Evolutionary conservation across 2,797 vertebrate species (phyloP), one percentile per base, ranked within the genome.

Genomic region (Diplodus sargus): DNA sequence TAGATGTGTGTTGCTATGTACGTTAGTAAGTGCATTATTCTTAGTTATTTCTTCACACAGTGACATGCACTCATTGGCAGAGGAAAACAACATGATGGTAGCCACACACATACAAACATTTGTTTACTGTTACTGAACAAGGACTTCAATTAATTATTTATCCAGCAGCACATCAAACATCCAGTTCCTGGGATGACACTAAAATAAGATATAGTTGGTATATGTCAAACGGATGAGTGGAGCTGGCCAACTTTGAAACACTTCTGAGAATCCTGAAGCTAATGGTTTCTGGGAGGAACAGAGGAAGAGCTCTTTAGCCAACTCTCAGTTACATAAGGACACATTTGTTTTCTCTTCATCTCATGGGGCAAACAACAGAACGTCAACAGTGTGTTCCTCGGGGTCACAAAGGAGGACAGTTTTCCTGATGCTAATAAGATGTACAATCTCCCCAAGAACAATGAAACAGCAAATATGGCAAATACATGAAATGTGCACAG

Each of bases 241-340:
- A 73, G 67, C 51, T 51, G 62, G 48, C 15, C 45, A 39, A 73
- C 42, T 69, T n/a, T 63, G 47, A 66, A 51, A 83, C 53, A 68
- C 59, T 86, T 85, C 72, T 70, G 61, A 62, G 76, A 85, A 78
- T 70, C 66, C 59, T 47, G 70, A 53, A 57, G 22, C 76, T 76
- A 80, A 84, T 78, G 76, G 62, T 67, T 84, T 83, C 84, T 76
- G 54, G 54, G 71, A 79, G 70, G 52, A 81, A 5, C 34, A 25
- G 34, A 23, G 63, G 60, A 39, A 74, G 57, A 70, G 57, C 67
- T 85, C 85, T 82, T 87, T 84, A 84, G 81, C 56, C 23, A 42
- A 48, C 70, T 53, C 57, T 61, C 70, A 60, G 51, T 66, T 88
- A 76, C 71, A 74, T 70, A 53, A 84, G 67, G 42, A 76, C 20